phyloP scores from a whole-genome alignment of 2,113 vertebrate genomes.

The Ranitomeya imitator region DNA sequence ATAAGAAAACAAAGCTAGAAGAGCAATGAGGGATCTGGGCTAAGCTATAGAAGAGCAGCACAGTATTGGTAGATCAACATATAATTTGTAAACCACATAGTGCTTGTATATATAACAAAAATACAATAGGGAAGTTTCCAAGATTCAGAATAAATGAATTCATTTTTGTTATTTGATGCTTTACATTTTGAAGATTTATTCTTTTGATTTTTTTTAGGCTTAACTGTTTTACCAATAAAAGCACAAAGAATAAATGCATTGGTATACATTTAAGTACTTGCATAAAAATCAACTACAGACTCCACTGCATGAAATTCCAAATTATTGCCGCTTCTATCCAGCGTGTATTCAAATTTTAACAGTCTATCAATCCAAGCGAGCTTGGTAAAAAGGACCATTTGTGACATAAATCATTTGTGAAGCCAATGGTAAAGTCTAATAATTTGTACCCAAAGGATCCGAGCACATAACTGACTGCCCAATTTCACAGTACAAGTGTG shows the following conservation, averaged over 20 bases:
- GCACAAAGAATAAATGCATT: not conserved
- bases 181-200: too few relatives aligned
- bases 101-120: too few relatives aligned
- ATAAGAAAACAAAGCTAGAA: too few relatives aligned
- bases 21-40: too few relatives aligned
- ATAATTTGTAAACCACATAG: too few relatives aligned
- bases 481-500: not conserved
- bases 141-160: too few relatives aligned
- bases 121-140: too few relatives aligned
- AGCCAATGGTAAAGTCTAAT: not conserved
- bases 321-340: not conserved
- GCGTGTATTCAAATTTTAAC: not conserved
- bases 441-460: conserved; percentile 5
- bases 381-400: not conserved
- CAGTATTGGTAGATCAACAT: too few relatives aligned
- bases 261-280: not conserved
- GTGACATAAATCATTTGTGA: not conserved
- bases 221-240: not conserved
- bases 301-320: not conserved
- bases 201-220: not conserved
- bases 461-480: not conserved
- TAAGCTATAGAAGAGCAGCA: too few relatives aligned
- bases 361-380: not conserved
- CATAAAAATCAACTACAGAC: not conserved
- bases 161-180: too few relatives aligned